phyloP scores from a whole-genome alignment of 2,888 invertebrate species.

The Drosophila flavopinicola region DNA sequence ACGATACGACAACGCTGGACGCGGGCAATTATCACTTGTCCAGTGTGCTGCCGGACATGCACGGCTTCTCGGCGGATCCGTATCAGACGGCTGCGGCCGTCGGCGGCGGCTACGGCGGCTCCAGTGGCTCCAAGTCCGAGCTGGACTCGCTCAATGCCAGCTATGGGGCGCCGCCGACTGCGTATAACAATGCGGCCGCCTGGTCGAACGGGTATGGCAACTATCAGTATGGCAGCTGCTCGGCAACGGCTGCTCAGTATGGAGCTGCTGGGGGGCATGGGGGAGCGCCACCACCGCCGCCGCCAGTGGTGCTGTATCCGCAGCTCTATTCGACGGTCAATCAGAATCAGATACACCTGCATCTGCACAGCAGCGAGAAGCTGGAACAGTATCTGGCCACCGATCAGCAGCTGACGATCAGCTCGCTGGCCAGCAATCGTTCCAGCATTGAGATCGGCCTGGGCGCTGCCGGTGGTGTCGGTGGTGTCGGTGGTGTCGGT shows the following conservation, averaged over 20 bases:
- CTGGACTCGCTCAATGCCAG: conserved; percentile 81
- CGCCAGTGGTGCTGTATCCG: conserved; percentile 90
- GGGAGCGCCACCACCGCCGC: conserved; percentile 81
- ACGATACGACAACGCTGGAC: conserved; percentile 69
- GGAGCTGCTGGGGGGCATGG: conserved; percentile 44
- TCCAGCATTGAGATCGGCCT: conserved; percentile 87
- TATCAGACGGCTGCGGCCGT: conserved; percentile 80
- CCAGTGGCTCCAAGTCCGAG: conserved; percentile 74
- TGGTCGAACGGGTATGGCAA: conserved; percentile 89
- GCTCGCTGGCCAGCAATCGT: conserved; percentile 84
- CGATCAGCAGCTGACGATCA: conserved; percentile 86
- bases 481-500: background rate
- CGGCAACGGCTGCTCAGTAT: conserved; percentile 73
- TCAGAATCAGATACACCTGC: conserved; percentile 94
- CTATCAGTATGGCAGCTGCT: conserved; percentile 87
- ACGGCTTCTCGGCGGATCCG: conserved; percentile 85
- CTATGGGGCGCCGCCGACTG: conserved; percentile 71
- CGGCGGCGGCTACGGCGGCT: conserved; percentile 51
- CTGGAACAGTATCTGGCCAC: conserved; percentile 87
- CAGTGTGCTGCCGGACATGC: conserved; percentile 87
- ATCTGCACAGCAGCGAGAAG: conserved; percentile 89
- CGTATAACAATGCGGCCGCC: conserved; percentile 82
- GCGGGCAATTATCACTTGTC: conserved; percentile 85
- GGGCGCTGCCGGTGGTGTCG: conserved; percentile 63
- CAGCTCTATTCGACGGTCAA: conserved; percentile 93